phyloP scores from a whole-genome alignment of 2,113 vertebrate genomes.

The Pipra filicauda region DNA sequence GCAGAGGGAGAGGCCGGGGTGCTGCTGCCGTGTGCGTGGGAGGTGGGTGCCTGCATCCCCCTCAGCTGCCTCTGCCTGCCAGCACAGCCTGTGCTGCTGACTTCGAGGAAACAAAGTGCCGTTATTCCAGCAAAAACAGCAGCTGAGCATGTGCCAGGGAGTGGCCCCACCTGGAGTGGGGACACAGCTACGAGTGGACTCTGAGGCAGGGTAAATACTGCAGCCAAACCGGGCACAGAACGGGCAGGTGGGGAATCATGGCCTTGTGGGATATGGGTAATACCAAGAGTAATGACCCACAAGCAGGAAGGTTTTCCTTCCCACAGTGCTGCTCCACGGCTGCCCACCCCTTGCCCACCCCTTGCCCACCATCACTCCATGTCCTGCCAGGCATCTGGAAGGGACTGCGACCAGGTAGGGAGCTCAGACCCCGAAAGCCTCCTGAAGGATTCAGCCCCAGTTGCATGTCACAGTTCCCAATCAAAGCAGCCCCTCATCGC shows the following conservation, averaged over 20 bases:
- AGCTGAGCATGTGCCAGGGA: neutral
- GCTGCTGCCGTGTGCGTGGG: neutral
- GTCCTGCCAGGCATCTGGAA: neutral
- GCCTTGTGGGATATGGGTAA: fast-evolving
- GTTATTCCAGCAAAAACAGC: neutral
- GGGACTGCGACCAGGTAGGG: fast-evolving
- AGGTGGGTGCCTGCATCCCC: neutral
- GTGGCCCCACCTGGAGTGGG: neutral
- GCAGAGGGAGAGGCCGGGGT: neutral
- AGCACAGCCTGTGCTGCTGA: neutral
- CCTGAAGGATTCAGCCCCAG: neutral
- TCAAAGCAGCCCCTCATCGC: fast-evolving
- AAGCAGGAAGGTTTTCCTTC: neutral
- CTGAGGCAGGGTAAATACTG: neutral
- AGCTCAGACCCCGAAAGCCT: neutral
- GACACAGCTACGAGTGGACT: neutral
- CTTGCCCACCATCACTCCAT: fast-evolving
- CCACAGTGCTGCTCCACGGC: fast-evolving
- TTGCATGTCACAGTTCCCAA: neutral
- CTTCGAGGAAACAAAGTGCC: neutral
- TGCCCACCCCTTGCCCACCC: neutral
- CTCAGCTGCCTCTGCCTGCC: neutral
- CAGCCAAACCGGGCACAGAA: fast-evolving
- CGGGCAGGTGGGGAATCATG: fast-evolving
- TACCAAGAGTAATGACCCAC: neutral